phyloP scores from a whole-genome alignment of 2,797 vertebrate species.

The Pelochelys cantorii region DNA sequence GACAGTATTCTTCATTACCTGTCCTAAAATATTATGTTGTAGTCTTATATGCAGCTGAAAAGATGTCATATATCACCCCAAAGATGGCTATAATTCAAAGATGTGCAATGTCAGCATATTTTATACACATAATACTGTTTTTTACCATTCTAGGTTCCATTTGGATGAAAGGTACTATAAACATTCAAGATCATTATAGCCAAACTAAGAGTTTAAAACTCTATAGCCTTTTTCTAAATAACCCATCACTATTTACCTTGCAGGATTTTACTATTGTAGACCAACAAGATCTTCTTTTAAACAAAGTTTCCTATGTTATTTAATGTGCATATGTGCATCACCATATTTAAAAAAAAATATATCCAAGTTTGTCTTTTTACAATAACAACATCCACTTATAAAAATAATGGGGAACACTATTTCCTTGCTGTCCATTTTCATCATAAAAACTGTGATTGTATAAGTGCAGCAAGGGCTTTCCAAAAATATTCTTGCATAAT shows the following conservation, averaged over 20 bases:
- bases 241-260: background rate
- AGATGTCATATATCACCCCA: background rate
- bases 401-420: background rate
- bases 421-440: background rate
- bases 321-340: background rate
- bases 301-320: background rate
- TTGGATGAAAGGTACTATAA: background rate
- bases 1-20: constrained; percentile 25
- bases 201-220: background rate
- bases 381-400: background rate
- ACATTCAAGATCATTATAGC: background rate
- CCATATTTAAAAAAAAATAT: background rate
- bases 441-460: background rate
- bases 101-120: background rate
- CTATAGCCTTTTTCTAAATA: background rate
- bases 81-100: background rate
- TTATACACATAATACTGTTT: background rate
- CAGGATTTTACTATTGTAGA: background rate
- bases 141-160: background rate
- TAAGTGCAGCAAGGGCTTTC: background rate
- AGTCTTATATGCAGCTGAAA: background rate
- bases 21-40: constrained; percentile 16
- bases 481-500: background rate
- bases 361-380: background rate
- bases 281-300: background rate